Evolutionary conservation across 2,797 vertebrate genomes (phyloP).

Genomic region (Danio jaintianensis): DNA sequence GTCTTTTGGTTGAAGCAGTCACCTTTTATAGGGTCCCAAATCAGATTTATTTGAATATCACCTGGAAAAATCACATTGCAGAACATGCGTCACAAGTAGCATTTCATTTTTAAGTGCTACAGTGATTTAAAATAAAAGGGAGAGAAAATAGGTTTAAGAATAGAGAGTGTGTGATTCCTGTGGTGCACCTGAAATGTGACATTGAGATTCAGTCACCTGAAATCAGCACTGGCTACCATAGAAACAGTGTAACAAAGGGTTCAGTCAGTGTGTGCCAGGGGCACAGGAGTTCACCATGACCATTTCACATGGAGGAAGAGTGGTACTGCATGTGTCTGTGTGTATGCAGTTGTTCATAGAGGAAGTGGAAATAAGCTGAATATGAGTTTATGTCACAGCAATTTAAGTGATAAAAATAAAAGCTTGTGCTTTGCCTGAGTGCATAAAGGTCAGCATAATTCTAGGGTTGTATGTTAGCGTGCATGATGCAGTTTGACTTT

Average conservation of each 20-base stretch:
- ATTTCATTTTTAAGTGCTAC: constrained; percentile 6
- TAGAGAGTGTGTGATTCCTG: neutral
- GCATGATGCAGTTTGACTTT: neutral
- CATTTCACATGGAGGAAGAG: constrained; percentile 39
- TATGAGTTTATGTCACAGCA: neutral
- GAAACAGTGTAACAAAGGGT: constrained; percentile 59
- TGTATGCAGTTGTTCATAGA: constrained; percentile 3
- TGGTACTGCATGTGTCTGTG: constrained; percentile 39
- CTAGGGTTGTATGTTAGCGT: neutral
- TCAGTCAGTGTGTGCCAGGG: constrained; percentile 60
- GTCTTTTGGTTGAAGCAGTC: neutral
- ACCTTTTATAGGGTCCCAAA: neutral
- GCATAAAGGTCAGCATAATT: neutral
- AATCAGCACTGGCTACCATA: constrained; percentile 57
- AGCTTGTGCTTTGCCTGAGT: neutral
- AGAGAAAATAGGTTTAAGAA: neutral
- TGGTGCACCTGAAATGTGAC: constrained; percentile 42
- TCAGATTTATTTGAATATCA: neutral
- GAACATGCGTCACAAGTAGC: neutral
- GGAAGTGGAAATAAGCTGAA: neutral
- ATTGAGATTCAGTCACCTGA: constrained; percentile 53
- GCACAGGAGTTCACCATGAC: constrained; percentile 54
- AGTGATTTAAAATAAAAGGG: constrained; percentile 4
- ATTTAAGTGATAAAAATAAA: constrained; percentile 34
- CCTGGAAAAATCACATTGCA: constrained; percentile 12